A percentile compares a stretch with the other conserved stretches of the same genome.
phyloP scores from a whole-genome alignment of 2,888 invertebrate species.

The Gisinianus flammeolus region DNA sequence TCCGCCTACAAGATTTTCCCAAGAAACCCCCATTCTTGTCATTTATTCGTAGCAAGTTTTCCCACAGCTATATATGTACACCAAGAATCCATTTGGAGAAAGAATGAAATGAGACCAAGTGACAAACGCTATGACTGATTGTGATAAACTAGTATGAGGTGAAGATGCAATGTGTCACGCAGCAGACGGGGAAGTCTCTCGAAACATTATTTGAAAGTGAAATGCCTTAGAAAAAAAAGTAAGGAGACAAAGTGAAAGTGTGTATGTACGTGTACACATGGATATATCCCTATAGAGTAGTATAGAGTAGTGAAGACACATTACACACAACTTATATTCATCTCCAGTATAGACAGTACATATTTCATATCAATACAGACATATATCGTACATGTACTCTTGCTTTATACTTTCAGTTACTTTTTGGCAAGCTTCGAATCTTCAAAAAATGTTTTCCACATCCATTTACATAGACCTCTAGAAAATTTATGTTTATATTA shows the following conservation, averaged over 20 bases:
- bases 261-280: constrained; percentile 13
- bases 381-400: no score
- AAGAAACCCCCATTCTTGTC: neutral
- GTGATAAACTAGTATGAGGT: constrained; percentile 34
- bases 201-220: neutral
- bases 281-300: no score
- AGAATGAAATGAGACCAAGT: constrained; percentile 15
- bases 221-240: neutral
- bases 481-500: constrained; percentile 24
- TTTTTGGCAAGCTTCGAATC: no score
- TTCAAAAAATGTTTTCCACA: no score
- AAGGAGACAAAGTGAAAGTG: constrained; percentile 20
- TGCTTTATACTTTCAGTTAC: no score
- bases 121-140: constrained; percentile 34
- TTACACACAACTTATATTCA: no score
- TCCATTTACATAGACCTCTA: no score
- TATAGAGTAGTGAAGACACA: no score
- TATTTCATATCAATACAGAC: no score
- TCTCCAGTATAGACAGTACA: no score
- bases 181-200: neutral
- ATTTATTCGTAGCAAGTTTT: neutral
- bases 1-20: no score
- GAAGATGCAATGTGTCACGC: constrained; percentile 37
- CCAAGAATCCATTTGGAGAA: neutral
- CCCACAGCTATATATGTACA: neutral